A percentile compares a stretch with the other conserved stretches of the same genome.
Conservation (phyloP, 2,113 vertebrate genomes). For the Notothenia rossii region DNA sequence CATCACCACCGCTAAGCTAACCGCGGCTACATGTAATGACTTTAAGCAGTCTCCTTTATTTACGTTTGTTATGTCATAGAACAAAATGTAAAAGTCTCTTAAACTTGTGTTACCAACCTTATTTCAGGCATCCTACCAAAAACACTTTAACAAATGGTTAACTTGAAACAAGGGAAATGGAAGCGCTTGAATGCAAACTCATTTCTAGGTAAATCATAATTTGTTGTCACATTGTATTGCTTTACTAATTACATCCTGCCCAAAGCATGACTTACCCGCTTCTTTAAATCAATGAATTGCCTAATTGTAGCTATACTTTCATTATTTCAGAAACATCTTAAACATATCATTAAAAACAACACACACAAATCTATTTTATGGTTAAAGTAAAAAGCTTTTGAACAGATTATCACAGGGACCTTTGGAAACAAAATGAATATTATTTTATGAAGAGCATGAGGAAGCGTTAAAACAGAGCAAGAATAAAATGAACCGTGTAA, state of each 20-base stretch:
- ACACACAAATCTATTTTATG: not conserved
- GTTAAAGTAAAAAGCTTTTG: not conserved
- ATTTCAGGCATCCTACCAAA: too few relatives aligned
- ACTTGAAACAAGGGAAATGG: too few relatives aligned
- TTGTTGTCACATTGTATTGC: too few relatives aligned
- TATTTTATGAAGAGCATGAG: not conserved
- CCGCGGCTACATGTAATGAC: too few relatives aligned
- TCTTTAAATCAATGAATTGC: not conserved
- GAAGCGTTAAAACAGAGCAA: slow-evolving; percentile 10
- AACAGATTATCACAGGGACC: not conserved
- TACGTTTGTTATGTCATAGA: too few relatives aligned
- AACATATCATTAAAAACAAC: not conserved
- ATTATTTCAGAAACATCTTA: not conserved
- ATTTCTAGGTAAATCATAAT: too few relatives aligned
- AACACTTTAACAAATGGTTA: too few relatives aligned
- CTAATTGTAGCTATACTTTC: not conserved
- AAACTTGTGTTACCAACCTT: too few relatives aligned
- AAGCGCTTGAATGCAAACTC: too few relatives aligned
- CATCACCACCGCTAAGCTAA: too few relatives aligned
- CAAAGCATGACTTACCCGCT: not conserved
- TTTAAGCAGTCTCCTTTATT: too few relatives aligned
- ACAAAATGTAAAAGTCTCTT: too few relatives aligned
- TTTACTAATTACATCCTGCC: not conserved
- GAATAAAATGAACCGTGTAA: slow-evolving; percentile 24
- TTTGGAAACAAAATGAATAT: not conserved